Conservation (phyloP, 2,888 invertebrate genomes). For the Orthonevra nobilis region DNA sequence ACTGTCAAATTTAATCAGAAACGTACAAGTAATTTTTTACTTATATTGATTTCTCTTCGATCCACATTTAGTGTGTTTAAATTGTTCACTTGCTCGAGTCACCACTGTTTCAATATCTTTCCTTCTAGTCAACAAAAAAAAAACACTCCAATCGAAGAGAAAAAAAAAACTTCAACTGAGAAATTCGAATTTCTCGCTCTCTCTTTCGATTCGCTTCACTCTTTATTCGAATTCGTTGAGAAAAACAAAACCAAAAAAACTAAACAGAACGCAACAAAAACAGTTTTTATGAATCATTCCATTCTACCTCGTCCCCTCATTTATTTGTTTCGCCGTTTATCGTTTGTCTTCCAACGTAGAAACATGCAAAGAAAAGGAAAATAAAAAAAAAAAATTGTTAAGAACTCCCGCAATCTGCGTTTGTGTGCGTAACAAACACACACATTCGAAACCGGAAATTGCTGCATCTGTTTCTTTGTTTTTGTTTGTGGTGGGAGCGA, state of each 20-base stretch:
- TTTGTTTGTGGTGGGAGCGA: conserved; percentile 34
- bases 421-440: conserved; percentile 14
- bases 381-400: conserved; percentile 36
- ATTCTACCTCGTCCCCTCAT: conserved; percentile 3
- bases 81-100: too few species aligned
- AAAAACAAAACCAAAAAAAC: too few species aligned
- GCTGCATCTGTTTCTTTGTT: conserved; percentile 69
- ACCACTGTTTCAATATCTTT: too few species aligned
- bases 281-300: conserved; percentile 26
- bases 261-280: too few species aligned
- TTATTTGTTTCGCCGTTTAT: conserved; percentile 20
- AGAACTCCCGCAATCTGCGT: conserved; percentile 42
- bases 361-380: conserved; percentile 20
- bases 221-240: too few species aligned
- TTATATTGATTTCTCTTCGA: background rate
- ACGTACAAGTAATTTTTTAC: too few species aligned
- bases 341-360: background rate
- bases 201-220: conserved; percentile 3
- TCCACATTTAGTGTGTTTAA: too few species aligned
- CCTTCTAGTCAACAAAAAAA: too few species aligned
- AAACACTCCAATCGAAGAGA: too few species aligned
- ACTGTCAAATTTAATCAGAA: too few species aligned
- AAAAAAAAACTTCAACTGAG: background rate
- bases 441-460: conserved; percentile 65
- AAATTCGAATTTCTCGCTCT: background rate